phyloP scores from a whole-genome alignment of 37 sponge, comb jelly and placozoan genomes.

The Cliona cf. orientalis region DNA sequence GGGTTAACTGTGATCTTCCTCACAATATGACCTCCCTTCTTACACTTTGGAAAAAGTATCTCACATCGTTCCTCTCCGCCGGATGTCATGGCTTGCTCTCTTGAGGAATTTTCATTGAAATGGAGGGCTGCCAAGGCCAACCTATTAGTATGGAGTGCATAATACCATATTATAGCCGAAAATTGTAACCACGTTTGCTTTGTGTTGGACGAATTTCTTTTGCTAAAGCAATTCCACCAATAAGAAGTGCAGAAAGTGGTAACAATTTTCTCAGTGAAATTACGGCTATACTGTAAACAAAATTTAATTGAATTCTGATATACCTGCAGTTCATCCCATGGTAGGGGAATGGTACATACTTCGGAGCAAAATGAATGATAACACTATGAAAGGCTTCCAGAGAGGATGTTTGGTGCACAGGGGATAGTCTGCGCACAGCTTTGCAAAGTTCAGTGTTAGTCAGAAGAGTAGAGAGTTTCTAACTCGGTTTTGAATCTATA shows the following conservation, averaged over 20 bases:
- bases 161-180: no score
- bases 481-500: conserved; percentile 62
- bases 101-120: conserved; percentile 41
- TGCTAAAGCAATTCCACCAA: no score
- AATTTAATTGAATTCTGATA: not conserved
- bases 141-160: not conserved
- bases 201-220: no score
- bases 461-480: conserved; percentile 37
- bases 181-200: no score
- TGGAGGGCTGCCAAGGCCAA: conserved; percentile 48
- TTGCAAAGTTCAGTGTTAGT: not conserved
- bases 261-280: not conserved
- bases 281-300: not conserved
- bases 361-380: conserved; percentile 79
- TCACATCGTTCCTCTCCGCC: conserved; percentile 28
- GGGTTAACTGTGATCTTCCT: conserved; percentile 12
- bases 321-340: conserved; percentile 45
- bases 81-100: conserved; percentile 33
- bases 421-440: conserved; percentile 34
- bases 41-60: conserved; percentile 30
- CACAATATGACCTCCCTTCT: conserved; percentile 50
- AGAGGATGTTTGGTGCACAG: conserved; percentile 60
- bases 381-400: conserved; percentile 79
- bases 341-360: conserved; percentile 56
- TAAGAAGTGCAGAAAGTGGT: no score